Evolutionary conservation across 2,113 vertebrate species (phyloP).

Genomic region (Centropus bengalensis): DNA sequence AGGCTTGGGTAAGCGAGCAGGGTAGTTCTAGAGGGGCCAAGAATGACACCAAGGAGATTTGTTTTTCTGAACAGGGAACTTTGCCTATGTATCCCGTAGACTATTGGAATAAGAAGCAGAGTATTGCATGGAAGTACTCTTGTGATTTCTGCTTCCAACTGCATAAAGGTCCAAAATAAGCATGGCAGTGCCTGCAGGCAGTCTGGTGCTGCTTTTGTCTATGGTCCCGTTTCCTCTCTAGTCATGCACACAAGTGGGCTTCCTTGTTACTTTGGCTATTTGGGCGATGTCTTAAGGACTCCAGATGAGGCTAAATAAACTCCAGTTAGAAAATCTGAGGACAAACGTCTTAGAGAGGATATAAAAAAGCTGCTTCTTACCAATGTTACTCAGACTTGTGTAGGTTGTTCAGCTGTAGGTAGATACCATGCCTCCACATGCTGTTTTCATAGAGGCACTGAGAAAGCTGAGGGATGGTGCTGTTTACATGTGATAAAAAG

Average conservation of each 20-base stretch:
- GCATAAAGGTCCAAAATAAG: neutral
- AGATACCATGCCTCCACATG: slow-evolving; percentile 27
- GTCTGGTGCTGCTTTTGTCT: neutral
- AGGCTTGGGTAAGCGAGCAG: neutral
- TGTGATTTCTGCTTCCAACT: neutral
- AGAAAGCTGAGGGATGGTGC: slow-evolving; percentile 40
- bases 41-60: neutral
- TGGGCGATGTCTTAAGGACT: neutral
- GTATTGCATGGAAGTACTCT: neutral
- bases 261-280: neutral
- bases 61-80: neutral
- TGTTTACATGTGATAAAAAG: slow-evolving; percentile 40
- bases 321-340: neutral
- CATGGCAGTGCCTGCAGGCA: accelerated
- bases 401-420: slow-evolving; percentile 44
- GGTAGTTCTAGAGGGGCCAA: neutral
- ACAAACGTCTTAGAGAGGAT: neutral
- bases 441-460: slow-evolving; percentile 34
- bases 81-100: neutral
- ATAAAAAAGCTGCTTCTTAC: neutral
- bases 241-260: neutral
- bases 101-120: neutral
- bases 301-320: neutral
- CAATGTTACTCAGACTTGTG: slow-evolving; percentile 27
- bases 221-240: neutral